phyloP scores from a whole-genome alignment of 2,797 vertebrate genomes.

The Clamator glandarius region DNA sequence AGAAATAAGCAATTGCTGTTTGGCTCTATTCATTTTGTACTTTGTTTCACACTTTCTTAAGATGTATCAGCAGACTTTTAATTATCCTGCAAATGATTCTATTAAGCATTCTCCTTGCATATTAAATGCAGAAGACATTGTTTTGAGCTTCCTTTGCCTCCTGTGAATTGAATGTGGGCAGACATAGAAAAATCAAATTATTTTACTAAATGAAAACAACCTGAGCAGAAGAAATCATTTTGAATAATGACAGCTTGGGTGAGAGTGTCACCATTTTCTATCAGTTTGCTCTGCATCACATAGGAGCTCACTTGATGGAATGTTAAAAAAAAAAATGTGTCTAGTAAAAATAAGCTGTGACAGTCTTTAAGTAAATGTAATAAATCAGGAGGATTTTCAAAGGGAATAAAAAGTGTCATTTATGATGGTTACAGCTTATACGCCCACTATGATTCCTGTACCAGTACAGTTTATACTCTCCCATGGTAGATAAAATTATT shows the following conservation, averaged over 20 bases:
- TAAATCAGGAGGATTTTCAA: constrained; percentile 79
- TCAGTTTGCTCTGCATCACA: constrained; percentile 69
- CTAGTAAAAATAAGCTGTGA: constrained; percentile 77
- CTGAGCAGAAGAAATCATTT: constrained; percentile 77
- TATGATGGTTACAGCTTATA: constrained; percentile 75
- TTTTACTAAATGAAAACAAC: constrained; percentile 75
- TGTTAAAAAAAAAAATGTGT: constrained; percentile 64
- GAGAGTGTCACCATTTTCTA: constrained; percentile 74
- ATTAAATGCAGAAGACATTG: constrained; percentile 76
- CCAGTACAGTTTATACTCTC: constrained; percentile 73
- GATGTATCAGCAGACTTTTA: constrained; percentile 74
- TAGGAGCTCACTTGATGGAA: constrained; percentile 70
- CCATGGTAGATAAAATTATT: constrained; percentile 78
- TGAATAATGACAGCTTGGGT: constrained; percentile 70
- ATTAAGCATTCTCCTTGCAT: constrained; percentile 76
- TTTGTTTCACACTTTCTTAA: constrained; percentile 74
- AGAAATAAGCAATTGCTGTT: constrained; percentile 72
- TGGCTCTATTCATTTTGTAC: constrained; percentile 69
- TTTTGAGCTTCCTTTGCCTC: constrained; percentile 71
- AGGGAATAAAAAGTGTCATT: constrained; percentile 78
- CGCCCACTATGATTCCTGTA: constrained; percentile 71
- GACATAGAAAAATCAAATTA: constrained; percentile 78
- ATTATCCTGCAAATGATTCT: constrained; percentile 76
- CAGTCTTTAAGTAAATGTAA: constrained; percentile 79
- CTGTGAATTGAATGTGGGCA: constrained; percentile 71